Percentiles rank a stretch among this genome's conserved stretches.
These are phyloP conservation scores for Orientallactaga bullata DNA, from an alignment of 2,113 vertebrate genomes.

Conservation along the genomic window DNA sequence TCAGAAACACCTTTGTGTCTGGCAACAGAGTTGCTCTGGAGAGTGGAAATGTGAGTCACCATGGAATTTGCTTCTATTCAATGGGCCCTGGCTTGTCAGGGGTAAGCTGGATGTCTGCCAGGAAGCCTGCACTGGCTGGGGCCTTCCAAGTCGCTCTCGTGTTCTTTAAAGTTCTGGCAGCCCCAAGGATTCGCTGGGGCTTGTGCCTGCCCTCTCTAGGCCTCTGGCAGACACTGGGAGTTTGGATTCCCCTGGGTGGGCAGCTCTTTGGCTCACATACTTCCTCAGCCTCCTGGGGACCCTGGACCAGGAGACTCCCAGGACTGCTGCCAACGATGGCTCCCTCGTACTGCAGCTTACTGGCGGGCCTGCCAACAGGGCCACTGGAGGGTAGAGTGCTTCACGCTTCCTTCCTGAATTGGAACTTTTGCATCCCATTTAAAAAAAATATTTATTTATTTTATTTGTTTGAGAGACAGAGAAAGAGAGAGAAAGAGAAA, in stretches of 20 bases:
- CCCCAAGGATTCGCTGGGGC: slow-evolving; percentile 8
- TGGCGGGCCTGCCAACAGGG: fast-evolving
- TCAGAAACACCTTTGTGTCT: slow-evolving; percentile 19
- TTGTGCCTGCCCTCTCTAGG: not conserved
- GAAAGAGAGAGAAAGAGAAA: too few relatives aligned
- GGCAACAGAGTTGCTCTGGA: not conserved
- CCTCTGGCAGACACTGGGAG: not conserved
- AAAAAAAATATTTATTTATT: too few relatives aligned
- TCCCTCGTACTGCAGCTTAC: not conserved
- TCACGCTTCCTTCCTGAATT: not conserved
- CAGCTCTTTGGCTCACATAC: not conserved
- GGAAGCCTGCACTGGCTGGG: not conserved
- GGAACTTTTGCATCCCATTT: not conserved
- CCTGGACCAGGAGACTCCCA: not conserved
- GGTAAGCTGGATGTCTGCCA: slow-evolving; percentile 33
- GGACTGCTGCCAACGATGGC: not conserved
- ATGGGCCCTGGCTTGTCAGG: slow-evolving; percentile 66
- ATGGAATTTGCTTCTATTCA: slow-evolving; percentile 11
- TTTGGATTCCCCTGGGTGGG: slow-evolving; percentile 1
- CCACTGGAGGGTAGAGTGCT: not conserved
- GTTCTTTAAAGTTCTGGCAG: not conserved
- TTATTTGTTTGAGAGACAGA: too few relatives aligned
- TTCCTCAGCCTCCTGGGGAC: not conserved
- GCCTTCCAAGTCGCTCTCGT: not conserved
- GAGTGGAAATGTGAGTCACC: slow-evolving; percentile 38